Base-by-base conservation (phyloP, 2,797 vertebrate species). In the Coccyzus lansbergi region DNA sequence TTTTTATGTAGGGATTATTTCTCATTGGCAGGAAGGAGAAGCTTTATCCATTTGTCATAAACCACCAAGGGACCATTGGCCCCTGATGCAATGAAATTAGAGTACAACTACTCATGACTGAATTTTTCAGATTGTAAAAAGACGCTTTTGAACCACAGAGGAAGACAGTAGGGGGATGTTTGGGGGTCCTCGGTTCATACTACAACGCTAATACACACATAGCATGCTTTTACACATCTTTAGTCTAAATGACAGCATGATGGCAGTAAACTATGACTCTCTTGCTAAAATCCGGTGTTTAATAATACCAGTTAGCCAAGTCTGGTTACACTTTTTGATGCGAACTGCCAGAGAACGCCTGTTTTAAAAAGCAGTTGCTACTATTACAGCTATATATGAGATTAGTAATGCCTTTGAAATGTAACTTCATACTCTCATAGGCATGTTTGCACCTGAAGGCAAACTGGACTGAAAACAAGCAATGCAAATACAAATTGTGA, bases 101-200 rank as follows among this genome's bases (percentile, higher is more conserved):
- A 92, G 26, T 62, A 79, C 79, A 86, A 89, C 59, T 63, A 76
- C 86, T 84, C 91, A 74, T 7, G 13, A 58, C 34, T 24, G 4
- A 33, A 49, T 79, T 92, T 86, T 94, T 90, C 80, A 74, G 46
- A 70, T 53, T 81, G 78, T 83, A 90, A 77, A 77, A 94, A 77
- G 52, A 69, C 42, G 34, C 55, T 59, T 53, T 71, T 88, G 90
- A 97, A 77, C 93, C 90, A 97, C 68, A 67, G 33, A 59, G 55
- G 52, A 81, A 88, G n/a, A n/a, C n/a, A n/a, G n/a, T n/a, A n/a
- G n/a, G n/a, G n/a, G n/a, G n/a, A 82, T 87, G 69, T 91, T 40
- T 94, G 55, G 68, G 90, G 64, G 90, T 82, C 86, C 19, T 31
- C 79, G 20, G 21, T 62, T 60, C 36, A 38, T 58, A 28, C 20